Evolutionary conservation across 2,888 invertebrate species (phyloP).

Genomic region (Caenorhabditis sp.): DNA sequence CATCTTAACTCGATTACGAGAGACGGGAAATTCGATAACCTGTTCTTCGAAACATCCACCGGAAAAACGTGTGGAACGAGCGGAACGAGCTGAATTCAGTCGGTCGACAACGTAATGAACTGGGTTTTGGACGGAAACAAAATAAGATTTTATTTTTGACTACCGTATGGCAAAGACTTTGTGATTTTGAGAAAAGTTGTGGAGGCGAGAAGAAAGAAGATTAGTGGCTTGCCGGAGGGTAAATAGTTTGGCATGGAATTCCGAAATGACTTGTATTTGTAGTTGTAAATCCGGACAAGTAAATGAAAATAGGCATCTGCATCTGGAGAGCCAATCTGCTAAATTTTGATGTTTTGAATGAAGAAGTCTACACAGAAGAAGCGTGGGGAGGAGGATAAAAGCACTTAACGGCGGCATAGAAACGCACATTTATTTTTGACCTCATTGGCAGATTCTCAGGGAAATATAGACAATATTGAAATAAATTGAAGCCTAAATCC

Average conservation of each 20-base stretch:
- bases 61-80: constrained; percentile 23
- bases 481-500: too few species aligned
- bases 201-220: constrained; percentile 23
- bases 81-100: background rate
- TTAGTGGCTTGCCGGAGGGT: constrained; percentile 52
- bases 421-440: constrained; percentile 4
- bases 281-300: constrained; percentile 35
- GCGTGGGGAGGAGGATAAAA: background rate
- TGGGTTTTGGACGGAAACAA: background rate
- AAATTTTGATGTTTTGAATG: background rate
- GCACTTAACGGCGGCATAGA: constrained; percentile 3
- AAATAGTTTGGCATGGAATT: constrained; percentile 46
- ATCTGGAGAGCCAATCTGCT: constrained; percentile 24
- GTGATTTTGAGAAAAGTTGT: constrained; percentile 6
- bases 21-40: constrained; percentile 54
- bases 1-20: constrained; percentile 57
- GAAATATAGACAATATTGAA: background rate
- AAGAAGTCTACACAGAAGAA: background rate
- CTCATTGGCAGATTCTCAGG: background rate
- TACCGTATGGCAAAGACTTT: constrained; percentile 15
- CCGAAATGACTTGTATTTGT: constrained; percentile 41
- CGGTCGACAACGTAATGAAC: constrained; percentile 6
- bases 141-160: constrained; percentile 17
- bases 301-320: constrained; percentile 11
- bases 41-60: constrained; percentile 41